phyloP scores from a whole-genome alignment of 2,888 invertebrate genomes.

The Ornithoptera alexandrae region DNA sequence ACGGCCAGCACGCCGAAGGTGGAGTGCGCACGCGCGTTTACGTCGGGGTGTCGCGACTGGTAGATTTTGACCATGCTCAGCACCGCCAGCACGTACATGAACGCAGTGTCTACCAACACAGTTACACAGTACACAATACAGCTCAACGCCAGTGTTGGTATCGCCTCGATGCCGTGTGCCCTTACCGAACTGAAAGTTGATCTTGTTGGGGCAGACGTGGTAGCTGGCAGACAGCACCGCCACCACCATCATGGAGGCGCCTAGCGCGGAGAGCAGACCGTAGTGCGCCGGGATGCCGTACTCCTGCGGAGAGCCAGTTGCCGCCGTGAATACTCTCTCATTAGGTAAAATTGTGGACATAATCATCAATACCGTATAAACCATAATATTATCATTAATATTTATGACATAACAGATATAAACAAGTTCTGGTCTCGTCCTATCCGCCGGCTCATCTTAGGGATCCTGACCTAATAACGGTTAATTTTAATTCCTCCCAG shows the following conservation, averaged over 20 bases:
- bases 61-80: constrained; percentile 93
- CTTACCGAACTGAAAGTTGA: constrained; percentile 94
- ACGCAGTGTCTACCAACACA: constrained; percentile 86
- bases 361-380: too few species aligned
- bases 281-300: constrained; percentile 91
- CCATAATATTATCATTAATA: too few species aligned
- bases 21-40: constrained; percentile 91
- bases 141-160: too few species aligned
- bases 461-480: too few species aligned
- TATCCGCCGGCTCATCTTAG: too few species aligned
- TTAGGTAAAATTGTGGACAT: too few species aligned
- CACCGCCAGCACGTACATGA: constrained; percentile 95
- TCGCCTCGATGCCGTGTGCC: too few species aligned
- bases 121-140: too few species aligned
- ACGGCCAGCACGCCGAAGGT: constrained; percentile 88
- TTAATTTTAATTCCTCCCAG: too few species aligned
- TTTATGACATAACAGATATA: too few species aligned
- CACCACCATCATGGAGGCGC: constrained; percentile 91
- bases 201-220: constrained; percentile 92
- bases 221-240: constrained; percentile 92
- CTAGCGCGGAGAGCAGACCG: constrained; percentile 93
- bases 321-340: too few species aligned
- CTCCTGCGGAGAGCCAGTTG: constrained; percentile 55
- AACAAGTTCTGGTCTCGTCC: too few species aligned
- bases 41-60: constrained; percentile 93